Conservation (phyloP, 1,140 invertebrate species). For the Macrotrachela quadricornifera region DNA sequence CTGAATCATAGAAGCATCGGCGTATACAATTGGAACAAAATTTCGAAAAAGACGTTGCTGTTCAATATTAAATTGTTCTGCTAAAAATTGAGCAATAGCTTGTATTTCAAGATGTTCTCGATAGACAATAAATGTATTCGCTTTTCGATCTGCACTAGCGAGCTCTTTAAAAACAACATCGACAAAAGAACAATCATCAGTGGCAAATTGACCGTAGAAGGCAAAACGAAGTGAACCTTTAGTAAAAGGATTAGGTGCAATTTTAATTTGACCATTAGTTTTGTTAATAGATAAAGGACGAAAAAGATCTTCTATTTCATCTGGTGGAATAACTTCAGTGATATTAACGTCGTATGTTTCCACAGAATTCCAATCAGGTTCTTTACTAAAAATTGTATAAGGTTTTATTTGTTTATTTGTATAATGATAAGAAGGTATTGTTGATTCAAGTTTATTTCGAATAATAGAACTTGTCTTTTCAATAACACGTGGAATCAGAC, state of each 20-base stretch:
- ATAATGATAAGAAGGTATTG: not conserved
- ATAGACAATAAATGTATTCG: not conserved
- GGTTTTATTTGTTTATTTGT: not conserved
- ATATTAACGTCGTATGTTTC: too few relatives aligned
- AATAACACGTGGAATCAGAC: not conserved
- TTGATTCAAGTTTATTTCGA: not conserved
- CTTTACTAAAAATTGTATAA: not conserved
- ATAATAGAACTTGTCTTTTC: not conserved
- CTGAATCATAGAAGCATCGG: not conserved
- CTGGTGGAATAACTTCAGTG: too few relatives aligned
- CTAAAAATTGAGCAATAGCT: not conserved
- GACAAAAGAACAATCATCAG: not conserved
- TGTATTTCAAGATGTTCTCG: not conserved
- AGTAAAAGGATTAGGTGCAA: not conserved
- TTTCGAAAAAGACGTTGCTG: not conserved
- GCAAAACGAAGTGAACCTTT: slow-evolving; percentile 3
- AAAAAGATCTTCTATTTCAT: too few relatives aligned
- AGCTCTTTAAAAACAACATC: not conserved
- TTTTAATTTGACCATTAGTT: not conserved
- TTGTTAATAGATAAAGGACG: not conserved
- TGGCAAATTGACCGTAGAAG: not conserved
- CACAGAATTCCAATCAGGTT: too few relatives aligned
- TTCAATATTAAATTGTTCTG: not conserved
- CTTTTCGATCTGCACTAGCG: not conserved
- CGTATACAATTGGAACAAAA: not conserved